These are phyloP conservation scores for Drosophila demipolita DNA, from an alignment of 2,888 invertebrate species.

Conservation along the genomic window DNA sequence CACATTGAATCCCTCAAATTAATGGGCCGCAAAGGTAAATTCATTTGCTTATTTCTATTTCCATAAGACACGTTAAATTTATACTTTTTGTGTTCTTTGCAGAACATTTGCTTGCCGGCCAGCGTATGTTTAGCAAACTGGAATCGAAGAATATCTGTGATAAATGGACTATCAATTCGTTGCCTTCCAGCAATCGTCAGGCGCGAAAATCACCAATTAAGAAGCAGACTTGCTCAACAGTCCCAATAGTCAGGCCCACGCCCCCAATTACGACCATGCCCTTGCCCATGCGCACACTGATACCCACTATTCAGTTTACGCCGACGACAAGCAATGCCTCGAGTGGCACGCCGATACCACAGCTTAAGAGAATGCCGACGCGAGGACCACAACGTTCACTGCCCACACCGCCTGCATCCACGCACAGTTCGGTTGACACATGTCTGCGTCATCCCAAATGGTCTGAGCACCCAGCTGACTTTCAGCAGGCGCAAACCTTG, in stretches of 20 bases:
- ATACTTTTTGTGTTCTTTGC: background rate
- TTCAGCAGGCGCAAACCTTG: constrained; percentile 18
- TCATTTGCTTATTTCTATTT: background rate
- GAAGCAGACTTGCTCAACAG: constrained; percentile 7
- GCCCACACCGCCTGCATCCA: constrained; percentile 72
- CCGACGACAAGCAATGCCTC: constrained; percentile 70
- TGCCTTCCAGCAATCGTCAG: constrained; percentile 27
- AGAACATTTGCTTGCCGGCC: constrained; percentile 66
- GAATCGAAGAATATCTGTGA: constrained; percentile 57
- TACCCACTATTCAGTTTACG: constrained; percentile 53
- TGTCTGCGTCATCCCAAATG: constrained; percentile 16
- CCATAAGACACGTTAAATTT: background rate
- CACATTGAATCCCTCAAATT: constrained; percentile 53
- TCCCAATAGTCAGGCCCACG: background rate
- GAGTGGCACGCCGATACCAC: constrained; percentile 61
- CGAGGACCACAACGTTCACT: constrained; percentile 37
- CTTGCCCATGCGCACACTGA: background rate
- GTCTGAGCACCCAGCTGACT: constrained; percentile 31
- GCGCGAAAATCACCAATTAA: constrained; percentile 1
- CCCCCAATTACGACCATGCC: background rate
- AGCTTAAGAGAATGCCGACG: constrained; percentile 19
- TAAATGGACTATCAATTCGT: constrained; percentile 28
- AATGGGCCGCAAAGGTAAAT: constrained; percentile 54
- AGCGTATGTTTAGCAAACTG: constrained; percentile 67
- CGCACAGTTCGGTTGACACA: constrained; percentile 60